Evolutionary conservation across 2,113 vertebrate genomes (phyloP), one percentile per base, ranked within the genome.

Genomic region (Neogobius melanostomus): DNA sequence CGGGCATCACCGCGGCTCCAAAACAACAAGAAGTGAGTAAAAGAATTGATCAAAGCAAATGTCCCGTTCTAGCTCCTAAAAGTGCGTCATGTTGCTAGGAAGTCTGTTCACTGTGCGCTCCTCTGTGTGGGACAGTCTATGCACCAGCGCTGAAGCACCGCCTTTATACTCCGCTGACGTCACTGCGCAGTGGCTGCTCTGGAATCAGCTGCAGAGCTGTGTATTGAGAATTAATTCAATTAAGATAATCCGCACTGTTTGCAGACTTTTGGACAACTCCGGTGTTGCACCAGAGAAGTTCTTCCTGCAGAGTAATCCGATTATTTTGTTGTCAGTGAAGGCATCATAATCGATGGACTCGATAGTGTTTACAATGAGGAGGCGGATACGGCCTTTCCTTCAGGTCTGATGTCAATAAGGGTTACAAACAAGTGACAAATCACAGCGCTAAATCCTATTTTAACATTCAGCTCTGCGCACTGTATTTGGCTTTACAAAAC

Each of bases 171-270:
- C 89, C 57, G 87, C 87, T 96, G 94, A 98, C 97, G 97, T 99
- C 97, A 98, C 92, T 85, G 85, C 90, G 90, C 92, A 89, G 91
- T 87, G 87, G 90, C 89, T 82, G 89, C 80, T 69, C 81, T 81
- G 69, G 49, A 75, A 75, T 81, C 81, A 83, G 83, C 89, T 83
- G 78, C 47, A 47, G 54, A 78, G 84, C 82, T 95, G 95, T 94
- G 95, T 94, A 95, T 96, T 95, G 92, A 90, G 91, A 93, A 95
- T 94, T 96, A 97, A 96, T 95, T 94, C 91, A 95, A 98, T 98
- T 95, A 95, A 93, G 91, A 89, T 95, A 95, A 95, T 95, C 93
- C 93, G 89, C 91, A 88, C 90, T 92, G 92, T 94, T 94, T 92
- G 81, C 75, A 62, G 81, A 82, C 84, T 88, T 85, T 85, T 85